These are phyloP conservation scores for Proctacanthus coquilletti DNA, from an alignment of 1,140 invertebrate species.

Conservation along the genomic window DNA sequence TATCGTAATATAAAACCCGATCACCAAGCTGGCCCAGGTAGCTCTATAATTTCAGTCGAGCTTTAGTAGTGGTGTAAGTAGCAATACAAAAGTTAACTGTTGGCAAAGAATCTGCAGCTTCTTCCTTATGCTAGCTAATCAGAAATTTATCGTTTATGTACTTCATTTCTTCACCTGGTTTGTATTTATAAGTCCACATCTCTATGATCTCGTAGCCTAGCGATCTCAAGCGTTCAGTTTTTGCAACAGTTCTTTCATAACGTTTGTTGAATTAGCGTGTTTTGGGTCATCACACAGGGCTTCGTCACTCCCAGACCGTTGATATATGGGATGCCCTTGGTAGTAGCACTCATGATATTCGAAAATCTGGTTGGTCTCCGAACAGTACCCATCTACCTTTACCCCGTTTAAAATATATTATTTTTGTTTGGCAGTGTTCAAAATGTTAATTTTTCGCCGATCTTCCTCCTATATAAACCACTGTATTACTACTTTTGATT, in stretches of 20 bases:
- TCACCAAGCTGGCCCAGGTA: slow-evolving; percentile 19
- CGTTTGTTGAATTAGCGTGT: not conserved
- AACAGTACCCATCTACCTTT: slow-evolving; percentile 6
- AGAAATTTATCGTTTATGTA: slow-evolving; percentile 21
- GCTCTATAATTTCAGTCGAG: slow-evolving; percentile 26
- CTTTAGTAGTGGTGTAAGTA: too few relatives aligned
- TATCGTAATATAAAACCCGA: slow-evolving; percentile 29
- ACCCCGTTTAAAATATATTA: slow-evolving; percentile 4
- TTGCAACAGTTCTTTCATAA: not conserved
- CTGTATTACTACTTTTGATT: not conserved
- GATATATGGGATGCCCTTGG: slow-evolving; percentile 3
- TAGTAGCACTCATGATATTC: slow-evolving; percentile 9
- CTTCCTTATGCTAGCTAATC: slow-evolving; percentile 24
- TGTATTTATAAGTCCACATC: slow-evolving; percentile 12
- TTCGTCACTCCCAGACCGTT: too few relatives aligned
- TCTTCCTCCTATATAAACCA: not conserved
- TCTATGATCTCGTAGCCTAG: slow-evolving; percentile 6
- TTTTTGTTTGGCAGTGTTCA: not conserved
- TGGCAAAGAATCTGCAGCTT: too few relatives aligned
- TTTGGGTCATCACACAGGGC: too few relatives aligned
- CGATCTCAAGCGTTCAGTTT: not conserved
- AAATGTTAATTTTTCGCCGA: not conserved
- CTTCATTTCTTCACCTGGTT: slow-evolving; percentile 18
- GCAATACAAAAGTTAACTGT: too few relatives aligned
- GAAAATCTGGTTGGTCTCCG: slow-evolving; percentile 5